phyloP scores from a whole-genome alignment of 92 coral and sea anemone genomes.

The Phenganax marumi region DNA sequence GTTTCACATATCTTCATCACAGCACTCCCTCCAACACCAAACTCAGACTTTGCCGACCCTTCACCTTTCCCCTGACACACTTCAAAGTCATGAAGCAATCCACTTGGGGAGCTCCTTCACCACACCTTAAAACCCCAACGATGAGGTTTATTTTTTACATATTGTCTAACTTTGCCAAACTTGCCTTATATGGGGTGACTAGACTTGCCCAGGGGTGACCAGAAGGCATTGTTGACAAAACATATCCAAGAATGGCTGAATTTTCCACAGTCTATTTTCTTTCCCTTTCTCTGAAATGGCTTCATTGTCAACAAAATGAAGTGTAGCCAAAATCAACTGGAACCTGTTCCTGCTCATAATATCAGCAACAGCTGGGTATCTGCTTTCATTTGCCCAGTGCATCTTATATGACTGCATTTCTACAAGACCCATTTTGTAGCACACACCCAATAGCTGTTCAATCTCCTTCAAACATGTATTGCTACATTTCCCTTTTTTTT shows the following conservation, averaged over 20 bases:
- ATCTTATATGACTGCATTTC: constrained; percentile 23
- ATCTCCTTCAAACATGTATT: constrained; percentile 17
- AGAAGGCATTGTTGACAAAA: constrained; percentile 6
- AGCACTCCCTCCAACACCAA: constrained; percentile 14
- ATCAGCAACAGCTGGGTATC: constrained; percentile 16
- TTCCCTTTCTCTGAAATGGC: constrained; percentile 1
- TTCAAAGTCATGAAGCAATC: constrained; percentile 8
- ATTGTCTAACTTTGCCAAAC: neutral
- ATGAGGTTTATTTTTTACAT: neutral
- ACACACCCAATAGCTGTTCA: constrained; percentile 20
- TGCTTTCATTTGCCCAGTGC: constrained; percentile 19
- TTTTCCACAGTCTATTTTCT: constrained; percentile 21
- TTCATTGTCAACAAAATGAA: constrained; percentile 20
- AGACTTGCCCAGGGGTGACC: neutral
- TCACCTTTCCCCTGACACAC: constrained; percentile 22
- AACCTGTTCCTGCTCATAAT: constrained; percentile 14
- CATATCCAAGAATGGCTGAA: constrained; percentile 18
- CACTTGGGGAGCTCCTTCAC: neutral
- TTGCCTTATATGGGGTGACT: constrained; percentile 12
- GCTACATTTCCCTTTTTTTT: constrained; percentile 6
- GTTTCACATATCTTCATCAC: neutral
- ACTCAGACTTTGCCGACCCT: neutral
- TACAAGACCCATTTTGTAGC: constrained; percentile 27
- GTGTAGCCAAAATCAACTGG: neutral
- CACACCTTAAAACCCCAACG: constrained; percentile 18